These are phyloP conservation scores for Xylota sylvarum DNA, from an alignment of 2,888 invertebrate species.

Conservation along the genomic window DNA sequence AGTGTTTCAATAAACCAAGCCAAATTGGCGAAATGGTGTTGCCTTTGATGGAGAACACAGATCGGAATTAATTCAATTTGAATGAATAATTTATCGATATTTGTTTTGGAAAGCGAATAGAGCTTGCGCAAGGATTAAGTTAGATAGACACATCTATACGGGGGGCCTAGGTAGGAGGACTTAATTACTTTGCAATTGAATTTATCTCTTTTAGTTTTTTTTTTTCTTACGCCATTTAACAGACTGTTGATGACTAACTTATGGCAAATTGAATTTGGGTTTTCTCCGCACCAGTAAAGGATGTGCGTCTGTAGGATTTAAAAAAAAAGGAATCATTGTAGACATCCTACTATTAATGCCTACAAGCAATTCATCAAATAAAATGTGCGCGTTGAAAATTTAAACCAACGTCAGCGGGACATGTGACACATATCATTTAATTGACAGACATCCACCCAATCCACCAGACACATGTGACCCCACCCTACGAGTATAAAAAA, in stretches of 20 bases:
- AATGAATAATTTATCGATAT: slow-evolving; percentile 35
- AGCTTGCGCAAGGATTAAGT: slow-evolving; percentile 1
- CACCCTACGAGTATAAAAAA: slow-evolving; percentile 35
- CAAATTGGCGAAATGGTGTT: not conserved
- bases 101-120: slow-evolving; percentile 15
- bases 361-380: slow-evolving; percentile 16
- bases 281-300: too few relatives aligned
- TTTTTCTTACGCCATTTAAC: not conserved
- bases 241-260: not conserved
- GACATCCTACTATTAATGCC: not conserved
- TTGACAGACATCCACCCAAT: slow-evolving; percentile 37
- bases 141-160: not conserved
- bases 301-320: too few relatives aligned
- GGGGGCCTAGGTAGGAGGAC: not conserved
- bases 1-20: not conserved
- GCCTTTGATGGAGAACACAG: not conserved
- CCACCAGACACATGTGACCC: slow-evolving; percentile 51
- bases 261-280: too few relatives aligned
- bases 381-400: not conserved
- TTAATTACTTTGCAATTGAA: slow-evolving; percentile 17
- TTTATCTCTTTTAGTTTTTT: not conserved
- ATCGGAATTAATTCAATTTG: slow-evolving; percentile 22
- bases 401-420: slow-evolving; percentile 16
- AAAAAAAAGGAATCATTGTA: too few relatives aligned
- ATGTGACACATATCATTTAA: slow-evolving; percentile 46